Base-by-base conservation (phyloP, 2,113 vertebrate species). In the Phasianus colchicus region DNA sequence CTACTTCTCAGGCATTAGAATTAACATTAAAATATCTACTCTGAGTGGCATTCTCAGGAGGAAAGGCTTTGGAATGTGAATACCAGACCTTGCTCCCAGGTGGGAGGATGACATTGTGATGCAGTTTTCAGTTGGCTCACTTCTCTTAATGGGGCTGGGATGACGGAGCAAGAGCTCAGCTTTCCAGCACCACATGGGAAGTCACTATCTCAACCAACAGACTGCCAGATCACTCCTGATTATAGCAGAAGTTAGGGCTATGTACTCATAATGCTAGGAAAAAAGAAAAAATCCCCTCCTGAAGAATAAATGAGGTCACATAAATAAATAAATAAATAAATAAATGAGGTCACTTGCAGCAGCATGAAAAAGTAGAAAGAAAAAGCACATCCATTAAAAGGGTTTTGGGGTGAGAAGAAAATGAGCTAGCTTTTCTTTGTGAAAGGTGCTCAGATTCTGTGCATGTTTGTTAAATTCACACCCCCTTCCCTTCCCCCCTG, bases 1-100 rank as follows among this genome's bases (percentile, higher is more conserved):
- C 27, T 19, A 6, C 64, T 86, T 65, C 9, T 6, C 12, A 38
- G 16, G 34, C 1, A 76, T 85, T 60, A 47, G 22, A 61, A 52
- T 66, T 72, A 55, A 80, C 18, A 11, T 61, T 66, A 21, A 38
- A 89, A 47, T n/a, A 80, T 40, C 70, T 88, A 22, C 60, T 50
- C 50, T 63, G 58, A 55, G 36, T 9, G 36, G 36, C 17, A 58
- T 76, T 80, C 87, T 65, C 60, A 86, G 61, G 13, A 88, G 32
- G 57, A 89, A 85, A 88, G 19, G 45, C 55, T 93, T 73, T 89
- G 87, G 78, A 87, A n/a, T n/a, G n/a, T n/a, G n/a, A n/a, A 76
- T 38, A 80, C 5, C 48, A 25, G 48, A 8, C 48, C 48, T 25
- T 50, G 48, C 48, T 50, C 71, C 91, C 36, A 92, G 43, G 43